phyloP scores from a whole-genome alignment of 2,797 vertebrate species.

The Microtus californicus region DNA sequence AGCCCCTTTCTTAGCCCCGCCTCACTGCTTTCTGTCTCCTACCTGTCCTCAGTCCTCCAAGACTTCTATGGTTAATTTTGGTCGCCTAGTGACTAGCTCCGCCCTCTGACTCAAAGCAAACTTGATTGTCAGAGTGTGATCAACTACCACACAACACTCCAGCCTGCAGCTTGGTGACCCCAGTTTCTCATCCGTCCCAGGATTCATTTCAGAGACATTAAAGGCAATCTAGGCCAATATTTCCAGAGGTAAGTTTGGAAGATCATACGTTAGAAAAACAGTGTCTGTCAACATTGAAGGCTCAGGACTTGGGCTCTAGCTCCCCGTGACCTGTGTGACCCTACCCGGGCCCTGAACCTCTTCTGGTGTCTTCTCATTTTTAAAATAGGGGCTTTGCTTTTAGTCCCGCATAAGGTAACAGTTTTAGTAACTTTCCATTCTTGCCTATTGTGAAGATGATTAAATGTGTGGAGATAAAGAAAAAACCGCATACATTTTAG shows the following conservation, averaged over 20 bases:
- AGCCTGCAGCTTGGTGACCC: neutral
- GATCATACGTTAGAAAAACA: neutral
- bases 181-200: neutral
- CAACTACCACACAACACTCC: neutral
- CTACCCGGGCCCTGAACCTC: neutral
- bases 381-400: slow-evolving; percentile 53
- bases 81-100: neutral
- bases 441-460: neutral
- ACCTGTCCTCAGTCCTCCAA: neutral
- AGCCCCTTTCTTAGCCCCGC: neutral
- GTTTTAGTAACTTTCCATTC: slow-evolving; percentile 24
- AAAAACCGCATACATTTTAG: neutral
- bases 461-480: neutral
- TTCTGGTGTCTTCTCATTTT: neutral
- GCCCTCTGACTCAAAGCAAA: neutral
- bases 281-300: neutral
- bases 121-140: neutral
- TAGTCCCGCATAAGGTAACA: neutral
- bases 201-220: slow-evolving; percentile 17
- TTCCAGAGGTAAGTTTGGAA: neutral
- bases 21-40: neutral
- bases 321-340: neutral
- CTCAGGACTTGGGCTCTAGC: neutral
- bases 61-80: neutral
- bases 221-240: neutral